Base-by-base conservation (phyloP, 2,888 invertebrate species). In the Drosophila emarginata region DNA sequence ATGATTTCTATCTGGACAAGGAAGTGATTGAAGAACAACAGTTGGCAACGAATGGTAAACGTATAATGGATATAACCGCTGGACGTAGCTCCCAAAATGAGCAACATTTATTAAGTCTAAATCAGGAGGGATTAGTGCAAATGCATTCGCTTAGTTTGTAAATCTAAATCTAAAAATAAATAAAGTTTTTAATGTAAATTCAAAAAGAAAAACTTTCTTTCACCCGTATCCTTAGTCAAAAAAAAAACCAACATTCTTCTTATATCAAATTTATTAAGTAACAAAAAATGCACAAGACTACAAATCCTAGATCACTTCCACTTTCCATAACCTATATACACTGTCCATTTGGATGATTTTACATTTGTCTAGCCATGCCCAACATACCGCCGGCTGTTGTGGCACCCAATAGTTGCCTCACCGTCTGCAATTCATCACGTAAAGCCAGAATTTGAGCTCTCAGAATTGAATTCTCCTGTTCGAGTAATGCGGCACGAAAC, bases 381-480 rank as follows among this genome's bases (percentile, higher is more conserved):
- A 86, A 23, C 74, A 80, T 73, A 28, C 82, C 74, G 56, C 84
- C 72, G 26, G 82, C 61, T n/a, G 85, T 80, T 18, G 83, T 81
- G 14, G 80, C 80, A 26, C 80, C 81, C n/a, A 90, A 73, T 59
- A 91, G 67, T 56, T 90, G 91, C 0, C 91, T 76, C 69, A 91
- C 89, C 2, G 90, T 82, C 56, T 91, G 91, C 58, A 91, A 14
- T 89, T 97, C 97, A 90, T 97, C 97, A 1, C 96, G 92, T 1
- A 97, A 91, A 0, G 96, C 96, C 0, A 95, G 92, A 0, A 97
- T 93, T 91, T 97, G 97, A 0, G 97, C 96, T 36, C 96, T 93
- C 4, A 97, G 92, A 7, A 97, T 94, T 0, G 97, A 96, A 89
- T 97, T 97, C 91, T 97, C 97, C 90, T 97, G 97, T 88, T 97